phyloP scores from a whole-genome alignment of 1,140 invertebrate genomes.

The Saccostrea echinata region DNA sequence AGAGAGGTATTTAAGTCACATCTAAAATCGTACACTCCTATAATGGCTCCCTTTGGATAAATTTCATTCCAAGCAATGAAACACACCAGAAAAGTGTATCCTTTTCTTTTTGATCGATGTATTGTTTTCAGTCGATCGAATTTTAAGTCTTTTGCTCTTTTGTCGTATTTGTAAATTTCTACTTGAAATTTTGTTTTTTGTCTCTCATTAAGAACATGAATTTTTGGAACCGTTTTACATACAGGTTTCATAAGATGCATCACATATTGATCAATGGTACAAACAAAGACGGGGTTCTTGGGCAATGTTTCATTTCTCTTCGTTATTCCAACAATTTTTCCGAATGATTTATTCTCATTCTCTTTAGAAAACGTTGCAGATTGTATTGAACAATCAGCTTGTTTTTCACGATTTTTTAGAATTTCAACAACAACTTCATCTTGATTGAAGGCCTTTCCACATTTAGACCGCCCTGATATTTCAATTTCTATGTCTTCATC shows the following conservation, averaged over 20 bases:
- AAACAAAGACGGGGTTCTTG: slow-evolving; percentile 68
- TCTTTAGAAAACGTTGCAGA: neutral
- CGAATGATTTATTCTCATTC: neutral
- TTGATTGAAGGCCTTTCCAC: slow-evolving; percentile 70
- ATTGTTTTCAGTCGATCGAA: slow-evolving; percentile 12
- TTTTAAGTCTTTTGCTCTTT: neutral
- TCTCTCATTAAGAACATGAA: slow-evolving; percentile 62
- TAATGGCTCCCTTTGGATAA: slow-evolving; percentile 52
- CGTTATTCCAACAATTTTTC: neutral
- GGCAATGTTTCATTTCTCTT: neutral
- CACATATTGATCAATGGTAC: slow-evolving; percentile 66
- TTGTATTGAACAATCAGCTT: neutral
- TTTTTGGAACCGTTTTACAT: slow-evolving; percentile 72
- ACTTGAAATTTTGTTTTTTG: slow-evolving; percentile 55
- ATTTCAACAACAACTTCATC: slow-evolving; percentile 75
- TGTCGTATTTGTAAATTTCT: slow-evolving; percentile 56
- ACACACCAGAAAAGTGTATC: slow-evolving; percentile 46
- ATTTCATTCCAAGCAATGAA: slow-evolving; percentile 42
- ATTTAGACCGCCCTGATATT: slow-evolving; percentile 70
- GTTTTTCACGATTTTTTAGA: slow-evolving; percentile 36
- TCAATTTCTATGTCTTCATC: slow-evolving; percentile 59
- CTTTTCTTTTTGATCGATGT: neutral
- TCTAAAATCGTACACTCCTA: neutral
- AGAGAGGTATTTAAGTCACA: slow-evolving; percentile 8
- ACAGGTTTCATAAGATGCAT: slow-evolving; percentile 71